These are phyloP conservation scores for Eupithecia abbreviata DNA, from an alignment of 2,888 invertebrate species.

Conservation along the genomic window DNA sequence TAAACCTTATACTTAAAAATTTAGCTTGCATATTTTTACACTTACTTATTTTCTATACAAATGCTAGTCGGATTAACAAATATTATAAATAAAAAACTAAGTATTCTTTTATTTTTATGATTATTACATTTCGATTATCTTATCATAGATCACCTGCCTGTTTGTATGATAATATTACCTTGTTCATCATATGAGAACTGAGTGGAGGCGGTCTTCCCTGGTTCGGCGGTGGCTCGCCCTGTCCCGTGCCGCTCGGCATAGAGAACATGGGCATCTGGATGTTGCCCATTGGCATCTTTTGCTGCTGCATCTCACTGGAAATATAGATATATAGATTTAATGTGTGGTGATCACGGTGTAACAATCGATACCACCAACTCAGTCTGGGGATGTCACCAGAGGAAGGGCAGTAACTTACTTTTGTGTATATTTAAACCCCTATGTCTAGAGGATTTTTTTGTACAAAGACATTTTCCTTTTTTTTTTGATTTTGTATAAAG, in stretches of 20 bases:
- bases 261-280: slow-evolving; percentile 88
- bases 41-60: too few species aligned
- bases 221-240: slow-evolving; percentile 66
- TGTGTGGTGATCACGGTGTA: background rate
- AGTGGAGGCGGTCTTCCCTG: slow-evolving; percentile 81
- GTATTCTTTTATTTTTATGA: too few species aligned
- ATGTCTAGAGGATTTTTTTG: too few species aligned
- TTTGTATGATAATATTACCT: slow-evolving; percentile 80
- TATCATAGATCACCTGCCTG: too few species aligned
- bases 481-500: too few species aligned
- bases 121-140: too few species aligned
- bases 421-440: background rate
- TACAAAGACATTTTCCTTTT: too few species aligned
- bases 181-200: slow-evolving; percentile 86
- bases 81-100: too few species aligned
- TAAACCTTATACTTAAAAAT: too few species aligned
- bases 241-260: slow-evolving; percentile 80
- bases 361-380: background rate
- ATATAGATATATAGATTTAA: slow-evolving; percentile 37
- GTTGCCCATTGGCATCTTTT: slow-evolving; percentile 81
- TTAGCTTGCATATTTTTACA: too few species aligned
- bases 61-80: too few species aligned
- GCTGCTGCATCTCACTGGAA: slow-evolving; percentile 85
- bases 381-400: background rate
- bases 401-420: background rate